Percentiles rank a stretch among this genome's conserved stretches.
Evolutionary conservation across 2,113 vertebrate genomes (phyloP).

Genomic region (Nematolebias whitei): DNA sequence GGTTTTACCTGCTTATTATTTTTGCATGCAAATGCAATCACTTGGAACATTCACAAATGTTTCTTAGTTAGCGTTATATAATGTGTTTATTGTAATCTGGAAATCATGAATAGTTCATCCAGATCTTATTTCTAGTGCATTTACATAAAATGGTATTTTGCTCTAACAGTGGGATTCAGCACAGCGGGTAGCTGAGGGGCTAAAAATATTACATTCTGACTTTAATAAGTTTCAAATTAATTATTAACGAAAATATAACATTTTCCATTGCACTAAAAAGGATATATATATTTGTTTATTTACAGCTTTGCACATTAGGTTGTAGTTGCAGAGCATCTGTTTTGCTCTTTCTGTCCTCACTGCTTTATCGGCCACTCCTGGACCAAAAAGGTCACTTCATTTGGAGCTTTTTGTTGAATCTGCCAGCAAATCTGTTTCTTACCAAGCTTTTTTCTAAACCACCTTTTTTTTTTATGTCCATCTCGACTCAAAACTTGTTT

Average conservation of each 20-base stretch:
- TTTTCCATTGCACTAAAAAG: neutral
- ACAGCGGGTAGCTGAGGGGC: conserved; percentile 18
- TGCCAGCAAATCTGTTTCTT: conserved; percentile 48
- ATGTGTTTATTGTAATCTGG: conserved; percentile 35
- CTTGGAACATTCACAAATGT: conserved; percentile 3
- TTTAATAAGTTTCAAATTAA: conserved; percentile 7
- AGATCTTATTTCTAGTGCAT: conserved; percentile 14
- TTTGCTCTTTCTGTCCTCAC: conserved; percentile 11
- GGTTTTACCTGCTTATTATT: conserved; percentile 24
- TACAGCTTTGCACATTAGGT: conserved; percentile 1
- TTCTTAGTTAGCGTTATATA: conserved; percentile 7
- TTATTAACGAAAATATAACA: conserved; percentile 4
- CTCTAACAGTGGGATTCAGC: conserved; percentile 14
- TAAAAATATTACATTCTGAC: conserved; percentile 7
- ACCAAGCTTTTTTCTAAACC: conserved; percentile 30
- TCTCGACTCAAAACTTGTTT: conserved; percentile 42
- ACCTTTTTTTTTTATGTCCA: conserved; percentile 31
- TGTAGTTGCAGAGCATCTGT: conserved; percentile 17
- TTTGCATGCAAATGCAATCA: conserved; percentile 30
- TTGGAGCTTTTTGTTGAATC: conserved; percentile 42
- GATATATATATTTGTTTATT: neutral
- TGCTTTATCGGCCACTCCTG: conserved; percentile 21
- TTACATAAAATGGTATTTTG: conserved; percentile 35
- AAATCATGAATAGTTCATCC: conserved; percentile 35
- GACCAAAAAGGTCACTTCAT: conserved; percentile 51